phyloP scores from a whole-genome alignment of 1,140 invertebrate genomes.

The Dermatophagoides farinae region DNA sequence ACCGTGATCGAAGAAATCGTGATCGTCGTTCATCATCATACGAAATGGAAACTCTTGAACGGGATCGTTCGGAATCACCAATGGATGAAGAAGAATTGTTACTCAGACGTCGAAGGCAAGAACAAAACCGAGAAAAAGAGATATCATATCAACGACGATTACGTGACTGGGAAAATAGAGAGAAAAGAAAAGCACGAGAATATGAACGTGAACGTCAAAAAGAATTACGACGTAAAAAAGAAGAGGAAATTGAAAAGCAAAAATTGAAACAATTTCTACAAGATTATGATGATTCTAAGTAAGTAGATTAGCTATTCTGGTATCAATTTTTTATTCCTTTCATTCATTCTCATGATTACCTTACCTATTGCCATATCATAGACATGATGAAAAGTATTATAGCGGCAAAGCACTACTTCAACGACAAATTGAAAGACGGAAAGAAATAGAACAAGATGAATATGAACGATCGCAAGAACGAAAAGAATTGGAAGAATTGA shows the following conservation, averaged over 20 bases:
- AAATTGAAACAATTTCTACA: conserved; percentile 89
- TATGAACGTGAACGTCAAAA: conserved; percentile 72
- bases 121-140: conserved; percentile 77
- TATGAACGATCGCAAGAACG: conserved; percentile 71
- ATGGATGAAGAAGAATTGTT: conserved; percentile 71
- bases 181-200: conserved; percentile 76
- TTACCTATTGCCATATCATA: conserved; percentile 12
- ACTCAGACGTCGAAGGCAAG: conserved; percentile 69
- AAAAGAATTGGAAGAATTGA: conserved; percentile 74
- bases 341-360: background rate
- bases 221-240: conserved; percentile 57
- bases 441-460: conserved; percentile 73
- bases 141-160: conserved; percentile 61
- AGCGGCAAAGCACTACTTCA: conserved; percentile 68
- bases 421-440: conserved; percentile 62
- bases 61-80: conserved; percentile 30
- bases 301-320: background rate
- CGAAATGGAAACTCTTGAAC: conserved; percentile 14
- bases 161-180: conserved; percentile 74
- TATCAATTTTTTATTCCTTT: background rate
- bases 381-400: conserved; percentile 63
- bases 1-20: conserved; percentile 18
- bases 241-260: conserved; percentile 68
- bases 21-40: conserved; percentile 15
- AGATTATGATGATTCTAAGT: conserved; percentile 82